A percentile compares a stretch with the other conserved stretches of the same genome.
phyloP scores from a whole-genome alignment of 2,113 vertebrate species.

The Pimephales promelas region DNA sequence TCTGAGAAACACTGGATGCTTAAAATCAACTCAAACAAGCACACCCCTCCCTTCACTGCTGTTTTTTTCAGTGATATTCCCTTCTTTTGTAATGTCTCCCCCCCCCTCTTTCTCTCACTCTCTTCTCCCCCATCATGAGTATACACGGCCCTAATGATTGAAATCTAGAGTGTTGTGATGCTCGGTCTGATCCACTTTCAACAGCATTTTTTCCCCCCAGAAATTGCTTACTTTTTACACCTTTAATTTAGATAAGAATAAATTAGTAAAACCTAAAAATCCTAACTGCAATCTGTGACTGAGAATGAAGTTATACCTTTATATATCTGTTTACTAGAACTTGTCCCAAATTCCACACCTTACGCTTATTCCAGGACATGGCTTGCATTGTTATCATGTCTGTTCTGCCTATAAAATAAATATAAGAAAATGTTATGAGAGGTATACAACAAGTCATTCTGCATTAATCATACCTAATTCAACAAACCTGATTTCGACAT shows the following conservation, averaged over 20 bases:
- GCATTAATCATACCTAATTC: neutral
- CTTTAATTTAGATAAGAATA: no score
- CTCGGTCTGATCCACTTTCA: no score
- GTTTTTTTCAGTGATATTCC: no score
- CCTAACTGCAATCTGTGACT: neutral
- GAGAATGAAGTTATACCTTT: neutral
- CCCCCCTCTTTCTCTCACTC: no score
- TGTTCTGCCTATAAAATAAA: neutral
- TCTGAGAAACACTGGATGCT: no score
- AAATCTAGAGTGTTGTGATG: no score
- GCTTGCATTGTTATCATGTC: neutral
- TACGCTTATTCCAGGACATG: neutral
- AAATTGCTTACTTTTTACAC: no score
- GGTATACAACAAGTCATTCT: neutral
- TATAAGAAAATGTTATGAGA: neutral
- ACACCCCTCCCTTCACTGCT: neutral
- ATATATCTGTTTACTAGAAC: neutral
- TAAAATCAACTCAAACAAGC: no score
- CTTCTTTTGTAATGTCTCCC: no score
- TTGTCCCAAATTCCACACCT: neutral
- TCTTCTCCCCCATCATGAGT: no score
- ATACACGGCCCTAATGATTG: no score
- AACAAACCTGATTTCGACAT: constrained; percentile 14
- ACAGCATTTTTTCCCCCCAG: no score
- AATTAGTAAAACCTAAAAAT: neutral